Conservation (phyloP, 2,888 invertebrate species). For the Lithophane socia region DNA sequence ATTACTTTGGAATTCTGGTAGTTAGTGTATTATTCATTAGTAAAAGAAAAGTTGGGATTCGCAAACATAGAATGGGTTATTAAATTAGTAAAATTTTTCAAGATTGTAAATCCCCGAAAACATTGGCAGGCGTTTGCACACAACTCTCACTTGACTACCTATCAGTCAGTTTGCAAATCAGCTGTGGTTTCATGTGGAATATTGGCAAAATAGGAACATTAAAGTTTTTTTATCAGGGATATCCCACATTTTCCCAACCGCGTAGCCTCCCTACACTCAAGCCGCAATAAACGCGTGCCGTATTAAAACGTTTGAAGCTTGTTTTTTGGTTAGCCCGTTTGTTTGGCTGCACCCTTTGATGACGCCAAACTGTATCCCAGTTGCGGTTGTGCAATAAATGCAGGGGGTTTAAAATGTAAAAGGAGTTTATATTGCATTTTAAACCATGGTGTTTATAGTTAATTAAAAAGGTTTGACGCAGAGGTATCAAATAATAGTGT, state of each 20-base stretch:
- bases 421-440: conserved; percentile 31
- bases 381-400: conserved; percentile 48
- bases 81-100: background rate
- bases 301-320: conserved; percentile 71
- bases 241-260: background rate
- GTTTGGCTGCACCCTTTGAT: conserved; percentile 68
- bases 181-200: too few relatives aligned
- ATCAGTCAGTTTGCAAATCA: too few relatives aligned
- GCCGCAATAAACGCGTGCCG: conserved; percentile 65
- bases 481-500: background rate
- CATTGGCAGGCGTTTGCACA: background rate
- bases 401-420: conserved; percentile 15
- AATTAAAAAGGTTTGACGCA: conserved; percentile 1
- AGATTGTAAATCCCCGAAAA: background rate
- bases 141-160: background rate
- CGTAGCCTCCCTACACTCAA: conserved; percentile 10
- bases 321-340: conserved; percentile 64
- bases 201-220: too few relatives aligned
- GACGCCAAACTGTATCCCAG: conserved; percentile 59
- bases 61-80: background rate
- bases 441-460: conserved; percentile 6
- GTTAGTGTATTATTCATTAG: background rate
- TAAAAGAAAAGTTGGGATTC: background rate
- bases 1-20: background rate
- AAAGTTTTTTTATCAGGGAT: background rate